phyloP scores from a whole-genome alignment of 2,113 vertebrate genomes.

The Circaetus gallicus region DNA sequence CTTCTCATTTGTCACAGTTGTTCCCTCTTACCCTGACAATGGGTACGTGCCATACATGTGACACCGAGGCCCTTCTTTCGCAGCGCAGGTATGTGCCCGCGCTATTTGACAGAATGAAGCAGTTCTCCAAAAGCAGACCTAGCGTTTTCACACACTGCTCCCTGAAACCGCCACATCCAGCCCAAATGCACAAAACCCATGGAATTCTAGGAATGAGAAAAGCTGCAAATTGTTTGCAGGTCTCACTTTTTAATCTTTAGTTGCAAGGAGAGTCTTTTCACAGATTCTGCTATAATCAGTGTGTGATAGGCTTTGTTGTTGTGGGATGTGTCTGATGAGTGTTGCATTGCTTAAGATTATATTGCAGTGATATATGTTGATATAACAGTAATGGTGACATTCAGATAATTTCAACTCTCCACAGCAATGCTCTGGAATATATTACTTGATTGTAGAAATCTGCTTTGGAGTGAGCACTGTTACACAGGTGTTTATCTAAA shows the following conservation, averaged over 20 bases:
- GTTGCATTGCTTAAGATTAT: not conserved
- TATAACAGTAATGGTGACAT: not conserved
- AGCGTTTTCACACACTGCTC: not conserved
- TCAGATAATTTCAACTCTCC: not conserved
- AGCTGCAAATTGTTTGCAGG: not conserved
- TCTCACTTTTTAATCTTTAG: not conserved
- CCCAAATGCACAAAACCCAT: not conserved
- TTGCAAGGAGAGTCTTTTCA: not conserved
- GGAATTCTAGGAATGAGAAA: not conserved
- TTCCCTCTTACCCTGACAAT: not conserved
- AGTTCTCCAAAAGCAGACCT: not conserved
- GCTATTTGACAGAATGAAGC: not conserved
- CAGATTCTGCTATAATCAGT: not conserved
- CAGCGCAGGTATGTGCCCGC: not conserved
- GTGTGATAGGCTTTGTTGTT: not conserved
- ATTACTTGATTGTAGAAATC: not conserved
- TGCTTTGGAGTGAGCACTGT: not conserved
- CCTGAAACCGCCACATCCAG: not conserved
- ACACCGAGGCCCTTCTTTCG: not conserved
- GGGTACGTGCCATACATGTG: not conserved
- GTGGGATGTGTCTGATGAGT: not conserved
- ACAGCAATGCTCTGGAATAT: not conserved
- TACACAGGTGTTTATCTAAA: not conserved
- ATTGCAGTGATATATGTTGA: not conserved
- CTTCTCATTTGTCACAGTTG: conserved; percentile 33